Conservation (phyloP, 92 coral and sea anemone species). For the Porites lobata region DNA sequence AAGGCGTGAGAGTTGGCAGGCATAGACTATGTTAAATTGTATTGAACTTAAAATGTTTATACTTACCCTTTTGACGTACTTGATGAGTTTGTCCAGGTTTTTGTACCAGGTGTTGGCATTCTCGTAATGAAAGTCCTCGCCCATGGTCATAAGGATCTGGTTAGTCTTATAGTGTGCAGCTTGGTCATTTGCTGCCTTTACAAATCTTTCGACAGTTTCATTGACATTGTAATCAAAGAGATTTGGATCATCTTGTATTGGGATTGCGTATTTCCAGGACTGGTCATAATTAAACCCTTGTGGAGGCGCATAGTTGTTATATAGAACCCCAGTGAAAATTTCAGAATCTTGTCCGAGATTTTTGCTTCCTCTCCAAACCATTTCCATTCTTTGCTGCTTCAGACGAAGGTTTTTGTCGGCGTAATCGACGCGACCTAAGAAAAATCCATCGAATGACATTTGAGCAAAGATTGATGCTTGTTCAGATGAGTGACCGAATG, state of each 20-base stretch:
- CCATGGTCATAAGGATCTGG: constrained; percentile 91
- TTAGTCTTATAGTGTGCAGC: constrained; percentile 84
- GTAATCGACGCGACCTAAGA: constrained; percentile 91
- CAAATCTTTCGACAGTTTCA: constrained; percentile 75
- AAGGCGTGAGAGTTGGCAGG: no score
- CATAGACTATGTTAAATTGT: no score
- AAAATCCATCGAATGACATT: constrained; percentile 98
- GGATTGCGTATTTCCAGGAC: constrained; percentile 67
- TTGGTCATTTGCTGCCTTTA: constrained; percentile 74
- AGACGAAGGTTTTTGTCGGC: constrained; percentile 76
- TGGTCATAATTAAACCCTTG: constrained; percentile 91
- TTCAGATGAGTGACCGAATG: constrained; percentile 97
- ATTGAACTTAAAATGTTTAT: not conserved
- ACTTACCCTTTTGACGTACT: constrained; percentile 64
- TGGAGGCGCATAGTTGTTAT: constrained; percentile 87
- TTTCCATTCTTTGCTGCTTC: constrained; percentile 86
- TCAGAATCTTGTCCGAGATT: constrained; percentile 83
- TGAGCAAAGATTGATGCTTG: constrained; percentile 98
- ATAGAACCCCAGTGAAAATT: constrained; percentile 89
- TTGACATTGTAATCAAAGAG: constrained; percentile 86
- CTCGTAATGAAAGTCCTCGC: constrained; percentile 93
- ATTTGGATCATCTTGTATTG: constrained; percentile 86
- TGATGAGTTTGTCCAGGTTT: constrained; percentile 89
- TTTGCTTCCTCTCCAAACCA: constrained; percentile 94
- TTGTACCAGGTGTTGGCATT: constrained; percentile 93